Base-by-base conservation (phyloP, 1,140 invertebrate species). In the Ips typographus region DNA sequence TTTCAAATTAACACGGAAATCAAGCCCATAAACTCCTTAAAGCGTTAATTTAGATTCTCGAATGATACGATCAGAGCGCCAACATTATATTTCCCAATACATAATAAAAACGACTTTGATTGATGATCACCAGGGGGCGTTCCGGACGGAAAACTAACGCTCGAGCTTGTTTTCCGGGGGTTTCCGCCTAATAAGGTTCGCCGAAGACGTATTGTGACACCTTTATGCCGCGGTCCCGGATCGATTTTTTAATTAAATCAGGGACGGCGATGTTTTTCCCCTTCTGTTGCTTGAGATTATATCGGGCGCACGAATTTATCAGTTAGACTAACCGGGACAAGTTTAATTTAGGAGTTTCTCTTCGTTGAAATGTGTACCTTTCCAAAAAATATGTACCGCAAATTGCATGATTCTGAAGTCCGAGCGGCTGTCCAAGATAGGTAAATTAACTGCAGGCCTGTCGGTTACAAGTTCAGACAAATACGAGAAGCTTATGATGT, bases 81-180 rank as follows among this genome's bases (percentile, higher is more conserved):
- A 41, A 52, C 55, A 64, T 64, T 64, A 64, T 64, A 52, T 64
- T 60, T 64, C 22, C 62, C 38, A 55, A 42, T 38, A 55, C 55
- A 64, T 64, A 64, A 64, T 64, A 64, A 64, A 55, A 22, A 55
- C n/a, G 62, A 55, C 22, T 53, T 64, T 64, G 62, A 64, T 64
- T 53, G 62, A 64, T 64, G 62, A 64, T 64, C 49, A 43, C 62
- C 22, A 3, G 7, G 4, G 22, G 8, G 44, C 42, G 37, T 61
- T 37, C 51, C 47, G 38, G 47, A 52, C 44, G 42, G 62, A 55
- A 64, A 64, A 55, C 53, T 64, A 49, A 38, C 22, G 22, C 62
- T 55, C 36, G n/a, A 47, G 37, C 39, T 51, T 62, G 49, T 22
- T 51, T 62, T 52, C n/a, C 22, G 1, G 41, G 41, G n/a, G 44